Percentiles rank a stretch among this genome's conserved stretches.
Evolutionary conservation across 2,797 vertebrate species (phyloP).

Genomic region (Holocentrus rufus): DNA sequence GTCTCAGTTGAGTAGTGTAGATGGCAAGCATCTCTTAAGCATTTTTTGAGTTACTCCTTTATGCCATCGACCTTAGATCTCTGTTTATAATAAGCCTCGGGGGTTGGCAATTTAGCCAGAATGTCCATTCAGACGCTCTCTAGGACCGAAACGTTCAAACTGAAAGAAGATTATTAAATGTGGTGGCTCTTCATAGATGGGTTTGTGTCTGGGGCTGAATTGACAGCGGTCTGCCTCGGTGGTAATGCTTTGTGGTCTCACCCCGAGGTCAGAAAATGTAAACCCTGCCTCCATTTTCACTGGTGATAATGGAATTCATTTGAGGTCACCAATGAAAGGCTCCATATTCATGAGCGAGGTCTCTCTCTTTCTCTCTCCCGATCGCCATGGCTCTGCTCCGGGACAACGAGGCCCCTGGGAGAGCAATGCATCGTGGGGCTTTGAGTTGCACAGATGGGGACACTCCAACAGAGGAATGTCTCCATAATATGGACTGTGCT

Average conservation of each 20-base stretch:
- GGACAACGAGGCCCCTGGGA: conserved; percentile 63
- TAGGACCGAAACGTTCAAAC: not conserved
- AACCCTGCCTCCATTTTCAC: conserved; percentile 40
- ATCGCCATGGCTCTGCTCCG: not conserved
- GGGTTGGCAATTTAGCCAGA: conserved; percentile 14
- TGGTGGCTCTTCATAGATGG: conserved; percentile 11
- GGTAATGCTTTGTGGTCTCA: conserved; percentile 24
- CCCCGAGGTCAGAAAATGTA: conserved; percentile 50
- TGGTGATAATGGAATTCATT: conserved; percentile 64
- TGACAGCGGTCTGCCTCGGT: conserved; percentile 28
- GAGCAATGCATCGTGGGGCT: conserved; percentile 43
- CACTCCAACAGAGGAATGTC: conserved; percentile 28
- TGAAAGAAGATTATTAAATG: conserved; percentile 32
- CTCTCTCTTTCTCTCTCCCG: conserved; percentile 2
- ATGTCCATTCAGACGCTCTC: conserved; percentile 15
- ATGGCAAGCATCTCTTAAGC: not conserved
- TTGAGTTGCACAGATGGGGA: conserved; percentile 60
- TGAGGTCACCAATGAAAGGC: conserved; percentile 59
- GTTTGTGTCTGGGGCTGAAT: conserved; percentile 39
- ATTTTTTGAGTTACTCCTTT: conserved; percentile 4
- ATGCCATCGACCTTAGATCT: conserved; percentile 31
- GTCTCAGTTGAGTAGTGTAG: not conserved
- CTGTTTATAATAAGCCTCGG: conserved; percentile 28
- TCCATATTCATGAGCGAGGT: conserved; percentile 65
- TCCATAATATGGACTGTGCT: conserved; percentile 34